A percentile compares a stretch with the other conserved stretches of the same genome.
phyloP scores from a whole-genome alignment of 2,888 invertebrate species.

The Sericinus montela region DNA sequence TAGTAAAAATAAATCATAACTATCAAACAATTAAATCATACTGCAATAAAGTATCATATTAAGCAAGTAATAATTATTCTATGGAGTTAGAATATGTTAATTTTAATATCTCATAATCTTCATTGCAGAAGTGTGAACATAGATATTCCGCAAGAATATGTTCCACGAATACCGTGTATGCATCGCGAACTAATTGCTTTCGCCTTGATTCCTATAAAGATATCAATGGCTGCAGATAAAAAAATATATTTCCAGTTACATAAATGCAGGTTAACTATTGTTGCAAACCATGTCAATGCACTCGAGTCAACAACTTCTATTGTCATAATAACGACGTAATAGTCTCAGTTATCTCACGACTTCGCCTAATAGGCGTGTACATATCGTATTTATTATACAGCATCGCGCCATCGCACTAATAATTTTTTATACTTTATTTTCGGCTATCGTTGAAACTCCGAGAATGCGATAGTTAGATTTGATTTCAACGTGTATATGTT shows the following conservation, averaged over 20 bases:
- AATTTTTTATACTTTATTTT: not conserved
- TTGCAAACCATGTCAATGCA: constrained; percentile 43
- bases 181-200: constrained; percentile 20
- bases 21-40: no score
- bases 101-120: no score
- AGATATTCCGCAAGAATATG: not conserved
- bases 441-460: no score
- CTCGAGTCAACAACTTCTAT: constrained; percentile 34
- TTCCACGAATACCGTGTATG: constrained; percentile 2
- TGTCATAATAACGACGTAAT: constrained; percentile 36
- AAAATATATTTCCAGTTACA: constrained; percentile 27
- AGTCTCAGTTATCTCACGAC: constrained; percentile 32
- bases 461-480: no score
- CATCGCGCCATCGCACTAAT: constrained; percentile 10
- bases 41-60: no score
- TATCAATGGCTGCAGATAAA: constrained; percentile 19
- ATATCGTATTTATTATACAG: constrained; percentile 15
- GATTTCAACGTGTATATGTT: no score
- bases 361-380: constrained; percentile 28
- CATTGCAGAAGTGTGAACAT: no score
- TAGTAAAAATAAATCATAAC: no score
- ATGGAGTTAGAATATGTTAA: no score
- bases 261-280: constrained; percentile 34
- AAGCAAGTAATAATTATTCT: no score
- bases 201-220: constrained; percentile 21